Percentiles rank a stretch among this genome's conserved stretches.
Evolutionary conservation across 2,113 vertebrate species (phyloP).

Genomic region (Phalacrocorax brasilianus): DNA sequence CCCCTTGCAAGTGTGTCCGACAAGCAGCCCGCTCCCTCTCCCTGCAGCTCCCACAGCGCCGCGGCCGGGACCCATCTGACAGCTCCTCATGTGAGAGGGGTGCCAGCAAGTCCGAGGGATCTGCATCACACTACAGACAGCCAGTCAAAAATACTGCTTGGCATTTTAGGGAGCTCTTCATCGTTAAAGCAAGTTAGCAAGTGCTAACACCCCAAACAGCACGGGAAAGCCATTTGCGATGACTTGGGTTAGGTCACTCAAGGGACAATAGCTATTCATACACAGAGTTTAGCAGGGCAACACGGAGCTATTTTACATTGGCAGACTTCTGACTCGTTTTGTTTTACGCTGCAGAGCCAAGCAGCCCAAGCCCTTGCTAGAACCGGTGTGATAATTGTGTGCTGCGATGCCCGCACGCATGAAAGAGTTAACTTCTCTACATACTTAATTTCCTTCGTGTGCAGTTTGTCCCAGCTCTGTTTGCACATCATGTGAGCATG

Average conservation of each 20-base stretch:
- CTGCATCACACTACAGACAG: accelerated
- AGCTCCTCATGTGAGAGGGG: background rate
- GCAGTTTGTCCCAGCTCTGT: background rate
- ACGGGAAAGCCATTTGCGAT: accelerated
- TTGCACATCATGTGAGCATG: background rate
- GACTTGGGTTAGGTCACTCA: background rate
- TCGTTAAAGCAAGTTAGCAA: background rate
- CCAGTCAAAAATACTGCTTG: background rate
- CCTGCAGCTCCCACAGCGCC: background rate
- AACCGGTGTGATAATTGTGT: background rate
- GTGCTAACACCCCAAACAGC: too few species aligned
- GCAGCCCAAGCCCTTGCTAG: background rate
- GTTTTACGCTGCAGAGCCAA: background rate
- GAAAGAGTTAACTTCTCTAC: background rate
- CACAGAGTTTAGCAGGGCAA: background rate
- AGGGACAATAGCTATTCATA: background rate
- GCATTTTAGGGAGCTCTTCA: background rate
- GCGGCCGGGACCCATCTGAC: background rate
- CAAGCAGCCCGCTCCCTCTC: accelerated
- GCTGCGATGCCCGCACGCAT: background rate
- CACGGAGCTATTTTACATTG: background rate
- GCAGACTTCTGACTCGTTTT: background rate
- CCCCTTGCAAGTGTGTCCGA: accelerated
- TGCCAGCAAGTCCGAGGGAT: accelerated
- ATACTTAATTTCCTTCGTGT: background rate